These are phyloP conservation scores for Cladopsammia gracilis DNA, from an alignment of 64 coral and sea anemone genomes.

Conservation along the genomic window DNA sequence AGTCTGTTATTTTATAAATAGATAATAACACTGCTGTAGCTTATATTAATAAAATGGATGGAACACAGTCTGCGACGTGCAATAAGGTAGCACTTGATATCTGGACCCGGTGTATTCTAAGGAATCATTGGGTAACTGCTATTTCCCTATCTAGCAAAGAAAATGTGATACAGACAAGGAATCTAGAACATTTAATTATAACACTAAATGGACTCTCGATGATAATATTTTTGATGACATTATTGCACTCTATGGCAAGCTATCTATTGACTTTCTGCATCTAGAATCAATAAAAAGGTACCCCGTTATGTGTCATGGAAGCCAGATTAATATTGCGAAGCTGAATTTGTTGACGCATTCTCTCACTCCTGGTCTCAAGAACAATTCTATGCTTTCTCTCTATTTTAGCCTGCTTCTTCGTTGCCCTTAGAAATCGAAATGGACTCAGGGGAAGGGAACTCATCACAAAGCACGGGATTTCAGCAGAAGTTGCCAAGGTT, in stretches of 20 bases:
- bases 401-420: slow-evolving; percentile 47
- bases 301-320: too few species aligned
- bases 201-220: too few species aligned
- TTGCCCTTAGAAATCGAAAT: slow-evolving; percentile 24
- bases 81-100: slow-evolving; percentile 14
- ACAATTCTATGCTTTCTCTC: slow-evolving; percentile 63
- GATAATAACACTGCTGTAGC: slow-evolving; percentile 22
- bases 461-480: neutral
- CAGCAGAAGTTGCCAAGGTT: slow-evolving; percentile 30
- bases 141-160: slow-evolving; percentile 19
- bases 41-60: slow-evolving; percentile 11
- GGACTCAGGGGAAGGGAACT: neutral
- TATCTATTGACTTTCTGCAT: too few species aligned
- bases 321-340: too few species aligned
- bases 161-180: slow-evolving; percentile 42
- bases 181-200: slow-evolving; percentile 33
- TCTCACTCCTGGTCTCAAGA: slow-evolving; percentile 28
- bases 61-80: neutral
- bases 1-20: too few species aligned
- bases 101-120: slow-evolving; percentile 6
- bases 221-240: too few species aligned
- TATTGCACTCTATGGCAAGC: too few species aligned
- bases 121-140: slow-evolving; percentile 4
- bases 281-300: too few species aligned
- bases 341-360: too few species aligned